These are phyloP conservation scores for Dinomys branickii DNA, from an alignment of 2,113 vertebrate genomes.

Conservation along the genomic window DNA sequence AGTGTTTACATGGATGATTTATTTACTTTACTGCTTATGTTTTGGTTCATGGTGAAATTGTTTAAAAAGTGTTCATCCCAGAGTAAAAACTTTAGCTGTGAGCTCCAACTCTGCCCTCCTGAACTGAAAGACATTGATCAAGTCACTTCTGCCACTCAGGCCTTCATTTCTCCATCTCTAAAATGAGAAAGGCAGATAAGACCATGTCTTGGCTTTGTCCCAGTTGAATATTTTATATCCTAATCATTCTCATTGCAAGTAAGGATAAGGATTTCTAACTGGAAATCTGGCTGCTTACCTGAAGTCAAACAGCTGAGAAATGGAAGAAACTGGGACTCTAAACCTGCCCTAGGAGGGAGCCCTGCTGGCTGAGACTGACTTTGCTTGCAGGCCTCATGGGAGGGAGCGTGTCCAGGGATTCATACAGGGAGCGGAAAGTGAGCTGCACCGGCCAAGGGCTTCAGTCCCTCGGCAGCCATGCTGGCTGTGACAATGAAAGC, in stretches of 20 bases:
- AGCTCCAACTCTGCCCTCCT: background rate
- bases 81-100: background rate
- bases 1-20: background rate
- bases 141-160: background rate
- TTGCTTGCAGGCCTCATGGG: accelerated
- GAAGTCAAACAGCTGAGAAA: background rate
- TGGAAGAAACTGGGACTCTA: background rate
- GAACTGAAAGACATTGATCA: background rate
- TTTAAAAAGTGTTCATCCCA: background rate
- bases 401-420: background rate
- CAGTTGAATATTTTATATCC: background rate
- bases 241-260: background rate
- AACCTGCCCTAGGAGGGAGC: background rate
- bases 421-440: background rate
- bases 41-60: background rate
- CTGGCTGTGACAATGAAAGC: background rate
- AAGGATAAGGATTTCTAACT: background rate
- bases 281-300: background rate
- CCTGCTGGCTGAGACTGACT: accelerated
- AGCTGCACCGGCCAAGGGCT: background rate
- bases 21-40: background rate
- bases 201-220: background rate
- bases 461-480: background rate
- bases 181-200: background rate
- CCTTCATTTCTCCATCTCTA: background rate